Percentiles rank a stretch among this genome's conserved stretches.
Evolutionary conservation across 2,113 vertebrate species (phyloP).

Genomic region (Tragelaphus buxtoni): DNA sequence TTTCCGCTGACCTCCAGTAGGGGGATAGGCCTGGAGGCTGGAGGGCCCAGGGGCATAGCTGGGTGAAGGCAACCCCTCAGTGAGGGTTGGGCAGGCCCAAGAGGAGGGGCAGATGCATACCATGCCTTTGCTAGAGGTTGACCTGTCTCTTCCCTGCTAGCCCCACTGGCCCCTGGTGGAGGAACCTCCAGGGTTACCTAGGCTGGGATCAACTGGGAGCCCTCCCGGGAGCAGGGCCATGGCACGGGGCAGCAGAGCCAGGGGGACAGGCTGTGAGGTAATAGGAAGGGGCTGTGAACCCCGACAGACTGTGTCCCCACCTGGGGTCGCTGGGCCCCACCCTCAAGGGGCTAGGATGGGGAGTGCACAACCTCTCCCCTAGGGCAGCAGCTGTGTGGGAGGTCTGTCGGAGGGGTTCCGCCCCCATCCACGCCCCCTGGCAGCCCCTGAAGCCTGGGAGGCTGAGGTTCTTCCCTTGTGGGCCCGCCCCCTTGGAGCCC

Average conservation of each 20-base stretch:
- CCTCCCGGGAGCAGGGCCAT: neutral
- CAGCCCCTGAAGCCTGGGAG: neutral
- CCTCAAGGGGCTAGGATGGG: neutral
- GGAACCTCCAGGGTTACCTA: neutral
- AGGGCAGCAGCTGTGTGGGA: neutral
- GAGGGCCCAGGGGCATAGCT: neutral
- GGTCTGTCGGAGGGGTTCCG: neutral
- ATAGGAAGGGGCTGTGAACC: neutral
- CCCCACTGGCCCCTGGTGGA: too few species aligned
- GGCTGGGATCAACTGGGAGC: neutral
- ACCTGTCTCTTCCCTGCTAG: too few species aligned
- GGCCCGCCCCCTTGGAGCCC: conserved; percentile 11
- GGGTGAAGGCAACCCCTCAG: neutral
- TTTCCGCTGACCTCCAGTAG: neutral
- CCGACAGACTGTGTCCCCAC: fast-evolving
- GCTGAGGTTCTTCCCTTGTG: neutral
- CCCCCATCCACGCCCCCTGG: neutral
- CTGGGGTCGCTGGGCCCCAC: neutral
- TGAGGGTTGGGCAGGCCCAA: neutral
- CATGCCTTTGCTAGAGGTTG: neutral
- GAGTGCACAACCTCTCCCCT: neutral
- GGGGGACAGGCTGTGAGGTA: neutral
- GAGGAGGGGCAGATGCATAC: neutral
- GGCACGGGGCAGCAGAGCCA: neutral
- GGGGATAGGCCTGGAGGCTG: neutral